Percentiles rank a stretch among this genome's conserved stretches.
Evolutionary conservation across 2,113 vertebrate genomes (phyloP).

Genomic region (Panthera uncia): DNA sequence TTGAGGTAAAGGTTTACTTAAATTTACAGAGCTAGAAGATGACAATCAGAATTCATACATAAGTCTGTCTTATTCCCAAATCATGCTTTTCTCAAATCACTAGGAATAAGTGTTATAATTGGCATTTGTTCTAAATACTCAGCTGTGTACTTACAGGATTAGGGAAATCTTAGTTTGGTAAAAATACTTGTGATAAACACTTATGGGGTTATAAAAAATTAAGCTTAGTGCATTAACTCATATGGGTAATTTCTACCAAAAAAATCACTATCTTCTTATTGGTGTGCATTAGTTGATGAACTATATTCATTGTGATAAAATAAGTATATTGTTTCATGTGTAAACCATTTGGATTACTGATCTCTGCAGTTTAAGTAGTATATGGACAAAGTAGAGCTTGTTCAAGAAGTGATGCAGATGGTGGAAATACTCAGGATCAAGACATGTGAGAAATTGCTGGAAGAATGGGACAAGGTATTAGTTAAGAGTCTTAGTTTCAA

Average conservation of each 20-base stretch:
- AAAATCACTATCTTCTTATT: neutral
- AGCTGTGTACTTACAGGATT: neutral
- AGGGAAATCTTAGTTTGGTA: neutral
- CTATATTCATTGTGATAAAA: neutral
- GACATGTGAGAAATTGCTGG: neutral
- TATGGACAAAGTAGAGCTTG: neutral
- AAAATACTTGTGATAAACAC: neutral
- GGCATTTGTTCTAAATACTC: neutral
- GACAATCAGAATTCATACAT: neutral
- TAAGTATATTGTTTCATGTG: neutral
- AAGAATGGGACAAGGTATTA: neutral
- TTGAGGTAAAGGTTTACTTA: neutral
- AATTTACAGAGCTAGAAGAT: neutral
- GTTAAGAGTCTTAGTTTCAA: neutral
- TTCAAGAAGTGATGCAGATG: neutral
- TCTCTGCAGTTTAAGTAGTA: neutral
- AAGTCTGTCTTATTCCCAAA: neutral
- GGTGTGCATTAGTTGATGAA: neutral
- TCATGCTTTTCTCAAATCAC: neutral
- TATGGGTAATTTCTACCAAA: neutral
- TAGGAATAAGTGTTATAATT: neutral
- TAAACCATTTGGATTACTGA: neutral
- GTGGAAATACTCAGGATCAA: neutral
- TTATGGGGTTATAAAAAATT: neutral
- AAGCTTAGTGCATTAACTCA: neutral